A percentile compares a stretch with the other conserved stretches of the same genome.
phyloP scores from a whole-genome alignment of 1,140 invertebrate species.

The Wasmannia auropunctata region DNA sequence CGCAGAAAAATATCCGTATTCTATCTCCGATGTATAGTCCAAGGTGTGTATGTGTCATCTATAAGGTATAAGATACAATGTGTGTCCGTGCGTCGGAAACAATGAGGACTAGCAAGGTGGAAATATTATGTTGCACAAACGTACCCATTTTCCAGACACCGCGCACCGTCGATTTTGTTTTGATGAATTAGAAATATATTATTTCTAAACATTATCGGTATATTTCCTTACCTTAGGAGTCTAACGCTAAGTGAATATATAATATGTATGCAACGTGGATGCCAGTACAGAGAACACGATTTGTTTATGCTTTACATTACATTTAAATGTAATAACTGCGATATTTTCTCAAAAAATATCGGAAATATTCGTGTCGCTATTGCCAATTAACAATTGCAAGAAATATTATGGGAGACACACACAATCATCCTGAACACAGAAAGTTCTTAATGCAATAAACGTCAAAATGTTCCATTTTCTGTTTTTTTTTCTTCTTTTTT shows the following conservation, averaged over 20 bases:
- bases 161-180: slow-evolving; percentile 60
- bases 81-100: slow-evolving; percentile 65
- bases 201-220: slow-evolving; percentile 72
- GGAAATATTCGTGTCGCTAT: slow-evolving; percentile 39
- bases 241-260: slow-evolving; percentile 67
- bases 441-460: slow-evolving; percentile 60
- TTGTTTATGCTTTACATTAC: slow-evolving; percentile 48
- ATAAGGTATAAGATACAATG: slow-evolving; percentile 52
- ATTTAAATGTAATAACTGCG: slow-evolving; percentile 46
- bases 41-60: slow-evolving; percentile 52
- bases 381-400: slow-evolving; percentile 56
- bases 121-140: slow-evolving; percentile 56
- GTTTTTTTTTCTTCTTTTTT: slow-evolving; percentile 29
- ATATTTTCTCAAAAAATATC: slow-evolving; percentile 42
- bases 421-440: slow-evolving; percentile 67
- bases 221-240: slow-evolving; percentile 62
- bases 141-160: slow-evolving; percentile 67
- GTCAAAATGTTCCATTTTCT: slow-evolving; percentile 51
- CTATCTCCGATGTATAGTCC: slow-evolving; percentile 58
- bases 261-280: slow-evolving; percentile 60
- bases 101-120: slow-evolving; percentile 61
- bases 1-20: slow-evolving; percentile 75
- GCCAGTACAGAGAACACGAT: slow-evolving; percentile 62
- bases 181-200: slow-evolving; percentile 74
- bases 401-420: slow-evolving; percentile 68